Base-by-base conservation (phyloP, 2,888 invertebrate species). In the Andrena flavipes region DNA sequence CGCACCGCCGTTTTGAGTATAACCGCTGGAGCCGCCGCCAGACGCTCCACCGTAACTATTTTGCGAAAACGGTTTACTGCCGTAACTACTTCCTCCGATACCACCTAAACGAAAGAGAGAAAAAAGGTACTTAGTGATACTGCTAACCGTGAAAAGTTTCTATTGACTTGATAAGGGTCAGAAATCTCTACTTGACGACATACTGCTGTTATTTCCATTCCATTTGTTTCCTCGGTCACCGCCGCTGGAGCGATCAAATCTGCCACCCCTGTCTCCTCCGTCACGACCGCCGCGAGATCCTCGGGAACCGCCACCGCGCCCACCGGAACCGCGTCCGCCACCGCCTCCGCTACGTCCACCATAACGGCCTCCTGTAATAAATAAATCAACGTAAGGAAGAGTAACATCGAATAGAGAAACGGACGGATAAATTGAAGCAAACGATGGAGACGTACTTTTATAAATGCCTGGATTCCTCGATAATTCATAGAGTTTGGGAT, bases 401-500 rank as follows among this genome's bases (percentile, higher is more conserved):
- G 7, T 33, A 8, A 23, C 26, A 30, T 23, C 49, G 29, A 64
- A 64, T 3, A 16, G 29, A 59, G 23, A 56, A 23, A 2, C 54
- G 0, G 20, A 3, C n/a, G 2, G 4, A 3, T 30, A 20, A 49
- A 33, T 33, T 3, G 0, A 30, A 63, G 30, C n/a, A 33, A 33
- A 26, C 33, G n/a, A 48, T n/a, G 0, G 59, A 59, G 3, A 82
- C 89, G 80, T 85, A 93, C 93, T 87, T 88, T 93, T 93, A 76
- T 90, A 93, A 56, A 92, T 84, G 23, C 93, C 92, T 8, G 93
- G 93, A 82, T 93, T 93, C 64, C 92, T 91, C 8, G 97, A 96
- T 94, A 98, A 95, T 91, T 97, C 97, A 93, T 96, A 95, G 65
- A 99, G 94, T 92, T 97, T 97, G 0, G 98, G 98, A 94, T 98